phyloP scores from a whole-genome alignment of 2,113 vertebrate genomes.

The Periophthalmus modestus region DNA sequence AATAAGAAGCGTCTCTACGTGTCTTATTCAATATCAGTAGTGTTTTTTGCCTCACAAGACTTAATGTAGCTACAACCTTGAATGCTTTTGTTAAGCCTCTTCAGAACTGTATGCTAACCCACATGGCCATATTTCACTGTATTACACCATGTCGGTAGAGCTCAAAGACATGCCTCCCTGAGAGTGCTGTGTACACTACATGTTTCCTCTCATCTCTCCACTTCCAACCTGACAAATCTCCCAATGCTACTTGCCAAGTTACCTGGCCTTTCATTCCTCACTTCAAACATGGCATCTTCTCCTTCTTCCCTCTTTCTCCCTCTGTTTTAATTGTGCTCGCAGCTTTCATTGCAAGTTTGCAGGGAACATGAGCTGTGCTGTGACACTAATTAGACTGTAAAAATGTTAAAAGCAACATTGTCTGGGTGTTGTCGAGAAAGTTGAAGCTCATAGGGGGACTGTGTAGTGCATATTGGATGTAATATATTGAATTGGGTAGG shows the following conservation, averaged over 20 bases:
- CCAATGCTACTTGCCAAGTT: constrained; percentile 24
- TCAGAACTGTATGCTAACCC: background rate
- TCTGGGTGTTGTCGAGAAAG: constrained; percentile 12
- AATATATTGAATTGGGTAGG: constrained; percentile 15
- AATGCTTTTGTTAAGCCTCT: background rate
- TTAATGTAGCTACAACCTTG: background rate
- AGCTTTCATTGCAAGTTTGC: constrained; percentile 71
- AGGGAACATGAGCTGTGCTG: constrained; percentile 56
- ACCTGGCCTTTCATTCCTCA: constrained; percentile 67
- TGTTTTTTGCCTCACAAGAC: background rate
- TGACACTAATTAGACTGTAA: constrained; percentile 71
- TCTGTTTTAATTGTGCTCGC: constrained; percentile 68
- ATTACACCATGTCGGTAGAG: background rate
- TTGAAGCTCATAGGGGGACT: constrained; percentile 15
- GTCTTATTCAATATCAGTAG: background rate
- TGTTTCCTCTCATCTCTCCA: constrained; percentile 22
- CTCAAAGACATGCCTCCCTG: background rate
- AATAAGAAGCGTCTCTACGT: background rate
- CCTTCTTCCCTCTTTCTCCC: constrained; percentile 35
- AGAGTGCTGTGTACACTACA: constrained; percentile 11
- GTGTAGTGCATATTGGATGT: background rate
- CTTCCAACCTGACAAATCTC: constrained; percentile 52
- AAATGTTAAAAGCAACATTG: constrained; percentile 18
- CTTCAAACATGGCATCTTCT: constrained; percentile 68
- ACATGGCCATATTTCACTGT: background rate